A percentile compares a stretch with the other conserved stretches of the same genome.
These are phyloP conservation scores for Megalopta genalis DNA, from an alignment of 1,140 invertebrate genomes.

Conservation along the genomic window DNA sequence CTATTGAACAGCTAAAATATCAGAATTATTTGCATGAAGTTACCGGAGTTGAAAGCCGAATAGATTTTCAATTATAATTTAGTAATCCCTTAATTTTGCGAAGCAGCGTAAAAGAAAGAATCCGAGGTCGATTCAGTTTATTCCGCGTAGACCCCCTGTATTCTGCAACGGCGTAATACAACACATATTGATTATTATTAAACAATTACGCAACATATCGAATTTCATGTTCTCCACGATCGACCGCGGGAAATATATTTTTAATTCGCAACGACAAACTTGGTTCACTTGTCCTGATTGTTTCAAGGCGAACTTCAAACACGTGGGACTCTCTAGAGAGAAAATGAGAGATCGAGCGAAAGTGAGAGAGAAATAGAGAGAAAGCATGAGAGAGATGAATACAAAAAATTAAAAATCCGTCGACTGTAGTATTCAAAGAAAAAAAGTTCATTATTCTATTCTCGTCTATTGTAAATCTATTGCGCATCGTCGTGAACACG, in stretches of 20 bases:
- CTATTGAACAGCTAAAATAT: too few species aligned
- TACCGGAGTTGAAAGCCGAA: too few species aligned
- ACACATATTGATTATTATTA: constrained; percentile 55
- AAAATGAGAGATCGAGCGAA: too few species aligned
- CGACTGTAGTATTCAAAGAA: constrained; percentile 46
- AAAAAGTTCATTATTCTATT: constrained; percentile 49
- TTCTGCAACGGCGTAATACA: constrained; percentile 38
- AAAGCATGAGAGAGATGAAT: too few species aligned
- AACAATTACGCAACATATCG: constrained; percentile 70
- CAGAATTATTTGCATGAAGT: too few species aligned
- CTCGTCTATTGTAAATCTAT: constrained; percentile 59
- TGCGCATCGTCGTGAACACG: constrained; percentile 30
- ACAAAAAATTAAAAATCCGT: constrained; percentile 48
- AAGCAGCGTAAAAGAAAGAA: background rate
- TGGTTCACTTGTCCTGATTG: constrained; percentile 39
- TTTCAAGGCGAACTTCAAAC: background rate
- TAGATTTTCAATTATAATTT: too few species aligned
- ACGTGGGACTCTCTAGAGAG: constrained; percentile 30
- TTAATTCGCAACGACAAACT: constrained; percentile 45
- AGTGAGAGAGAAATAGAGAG: background rate
- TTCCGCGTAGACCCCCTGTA: constrained; percentile 51
- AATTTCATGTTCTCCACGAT: constrained; percentile 59
- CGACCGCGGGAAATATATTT: constrained; percentile 57
- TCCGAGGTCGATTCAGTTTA: background rate
- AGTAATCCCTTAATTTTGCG: too few species aligned